Base-by-base conservation (phyloP, 2,113 vertebrate species). In the Toxotes chatareus region DNA sequence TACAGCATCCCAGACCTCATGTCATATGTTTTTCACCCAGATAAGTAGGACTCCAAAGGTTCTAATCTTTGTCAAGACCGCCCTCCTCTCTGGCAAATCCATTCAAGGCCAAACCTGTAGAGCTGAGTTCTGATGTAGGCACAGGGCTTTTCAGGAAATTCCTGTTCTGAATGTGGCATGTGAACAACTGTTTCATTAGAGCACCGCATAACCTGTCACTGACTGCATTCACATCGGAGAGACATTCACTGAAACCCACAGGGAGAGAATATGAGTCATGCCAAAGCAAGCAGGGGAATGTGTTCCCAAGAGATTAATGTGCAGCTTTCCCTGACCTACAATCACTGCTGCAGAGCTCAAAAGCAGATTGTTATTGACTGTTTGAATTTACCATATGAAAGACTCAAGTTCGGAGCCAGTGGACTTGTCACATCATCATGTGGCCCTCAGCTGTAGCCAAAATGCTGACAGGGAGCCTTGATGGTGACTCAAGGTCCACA, bases 221-320 rank as follows among this genome's bases (percentile, higher is more conserved):
- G 80, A 69, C 60, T 65, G 62, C 76, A 53, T 57, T 85, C 38
- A 31, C 80, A 78, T 83, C 40, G 4, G 46, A 74, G 70, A 82
- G 79, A 75, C 76, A 42, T 80, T 62, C 71, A 76, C 36, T 66
- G 73, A 69, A 75, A 82, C 47, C 86, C 78, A 82, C 61, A 44
- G 87, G 82, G 80, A 79, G 51, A 66, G 63, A 87, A 32, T 76
- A 68, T 84, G 87, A 91, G 84, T 93, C 77, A 84, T 76, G 66
- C 82, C 68, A 60, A 80, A 85, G 73, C 73, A 77, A 84, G 86
- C 78, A 49, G 49, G 61, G 83, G 60, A 87, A 86, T 89, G 76
- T 51, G 23, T 82, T 90, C 47, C 74, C 68, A 75, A 56, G 16
- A 88, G 83, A 88, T 83, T 59, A 69, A 81, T 72, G 63, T 0